Conservation (phyloP, 2,888 invertebrate species). For the Smittia aterrima region DNA sequence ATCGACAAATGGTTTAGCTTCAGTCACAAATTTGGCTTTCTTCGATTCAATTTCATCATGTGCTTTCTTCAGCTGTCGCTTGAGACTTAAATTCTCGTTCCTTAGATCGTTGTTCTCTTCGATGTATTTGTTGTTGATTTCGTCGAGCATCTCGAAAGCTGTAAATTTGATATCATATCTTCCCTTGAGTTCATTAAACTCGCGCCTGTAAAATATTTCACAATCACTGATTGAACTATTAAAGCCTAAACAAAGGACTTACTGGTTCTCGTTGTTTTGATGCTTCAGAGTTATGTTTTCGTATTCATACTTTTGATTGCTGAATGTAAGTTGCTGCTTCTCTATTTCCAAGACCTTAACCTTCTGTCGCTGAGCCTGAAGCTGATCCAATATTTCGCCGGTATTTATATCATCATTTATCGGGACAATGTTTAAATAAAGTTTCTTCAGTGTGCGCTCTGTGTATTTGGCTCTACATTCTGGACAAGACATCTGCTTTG, state of each 20-base stretch:
- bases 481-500: conserved; percentile 20
- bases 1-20: neutral
- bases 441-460: neutral
- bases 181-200: neutral
- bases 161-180: conserved; percentile 13
- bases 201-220: neutral
- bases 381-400: too few species aligned
- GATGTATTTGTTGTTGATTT: conserved; percentile 11
- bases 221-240: too few species aligned
- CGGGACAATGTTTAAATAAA: neutral
- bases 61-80: neutral
- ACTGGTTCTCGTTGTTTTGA: too few species aligned
- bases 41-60: neutral
- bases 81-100: neutral
- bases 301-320: too few species aligned
- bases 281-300: too few species aligned
- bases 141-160: conserved; percentile 6
- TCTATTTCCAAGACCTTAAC: neutral
- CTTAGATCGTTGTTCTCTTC: neutral
- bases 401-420: neutral
- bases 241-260: too few species aligned
- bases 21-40: neutral
- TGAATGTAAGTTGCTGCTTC: too few species aligned
- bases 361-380: neutral
- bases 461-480: neutral